phyloP scores from a whole-genome alignment of 1,140 invertebrate genomes.

The Physella acuta region DNA sequence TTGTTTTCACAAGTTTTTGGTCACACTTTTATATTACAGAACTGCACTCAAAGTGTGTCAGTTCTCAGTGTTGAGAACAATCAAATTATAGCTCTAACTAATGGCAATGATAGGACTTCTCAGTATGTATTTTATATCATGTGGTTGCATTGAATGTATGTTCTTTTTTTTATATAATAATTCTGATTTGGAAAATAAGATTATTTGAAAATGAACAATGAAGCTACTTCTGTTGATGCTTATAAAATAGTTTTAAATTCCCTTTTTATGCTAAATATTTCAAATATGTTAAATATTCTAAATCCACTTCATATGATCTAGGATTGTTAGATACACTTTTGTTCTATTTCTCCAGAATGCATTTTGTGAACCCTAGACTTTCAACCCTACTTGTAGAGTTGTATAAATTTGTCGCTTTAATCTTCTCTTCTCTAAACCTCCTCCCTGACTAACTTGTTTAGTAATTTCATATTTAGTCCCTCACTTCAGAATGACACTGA shows the following conservation, averaged over 20 bases:
- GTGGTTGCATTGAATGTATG: neutral
- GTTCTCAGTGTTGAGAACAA: constrained; percentile 35
- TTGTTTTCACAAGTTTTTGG: no score
- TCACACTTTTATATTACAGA: constrained; percentile 20
- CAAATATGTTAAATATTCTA: neutral
- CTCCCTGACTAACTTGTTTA: no score
- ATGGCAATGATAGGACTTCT: neutral
- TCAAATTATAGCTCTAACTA: constrained; percentile 37
- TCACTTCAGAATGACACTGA: no score
- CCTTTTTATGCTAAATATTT: neutral
- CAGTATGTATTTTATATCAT: neutral
- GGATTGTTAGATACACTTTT: no score
- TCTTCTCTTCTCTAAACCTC: no score
- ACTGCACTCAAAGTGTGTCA: constrained; percentile 34
- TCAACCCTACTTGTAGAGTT: no score
- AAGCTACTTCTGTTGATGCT: neutral
- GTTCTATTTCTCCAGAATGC: no score
- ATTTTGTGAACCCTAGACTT: no score
- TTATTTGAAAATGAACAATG: neutral
- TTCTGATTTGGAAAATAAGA: neutral
- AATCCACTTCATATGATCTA: neutral
- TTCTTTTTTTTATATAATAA: neutral
- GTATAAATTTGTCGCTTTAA: no score
- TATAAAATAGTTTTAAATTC: neutral
- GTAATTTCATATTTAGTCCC: no score